Base-by-base conservation (phyloP, 1,140 invertebrate species). In the Papilio polyxenes region DNA sequence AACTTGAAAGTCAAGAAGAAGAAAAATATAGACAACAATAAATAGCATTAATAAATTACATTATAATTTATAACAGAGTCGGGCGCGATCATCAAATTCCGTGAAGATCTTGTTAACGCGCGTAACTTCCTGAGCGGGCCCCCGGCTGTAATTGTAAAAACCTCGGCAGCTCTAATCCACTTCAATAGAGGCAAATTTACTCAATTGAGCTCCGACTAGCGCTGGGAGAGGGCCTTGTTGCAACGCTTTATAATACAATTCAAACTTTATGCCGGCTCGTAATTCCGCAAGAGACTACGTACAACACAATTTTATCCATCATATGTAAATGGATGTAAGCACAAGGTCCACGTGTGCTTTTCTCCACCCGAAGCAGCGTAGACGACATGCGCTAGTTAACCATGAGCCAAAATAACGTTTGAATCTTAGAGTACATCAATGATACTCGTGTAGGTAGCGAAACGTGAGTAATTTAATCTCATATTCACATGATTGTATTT, bases 161-260 rank as follows among this genome's bases (percentile, higher is more conserved):
- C 87, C 87, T 89, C 87, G 87, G 83, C 82, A 74, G 80, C 84
- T 87, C 85, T 89, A 89, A 89, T 88, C 87, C 87, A 83, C 82
- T 83, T 86, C 88, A 89, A 89, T 88, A 88, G 86, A 85, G 77
- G 84, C 84, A 85, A 88, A 88, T 87, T 89, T 85, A 87, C 78
- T 89, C 88, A 88, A 89, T 89, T 88, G 88, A 83, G 84, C 79
- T 75, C 81, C 78, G 75, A 81, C 79, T 23, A 82, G 69, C 83
- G 77, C 83, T 87, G 87, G 83, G 86, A 88, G 84, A 83, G 82
- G 75, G 80, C 79, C 80, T 83, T 59, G 56, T 85, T 56, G 48
- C n/a, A 51, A 2, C 48, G 20, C 13, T 77, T 13, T 15, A 49
- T 59, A 59, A 20, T 20, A 59, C 56, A 6, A 59, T 59, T 59